Evolutionary conservation across 2,797 vertebrate genomes (phyloP), one percentile per base, ranked within the genome.

Genomic region (Rhinella marina): DNA sequence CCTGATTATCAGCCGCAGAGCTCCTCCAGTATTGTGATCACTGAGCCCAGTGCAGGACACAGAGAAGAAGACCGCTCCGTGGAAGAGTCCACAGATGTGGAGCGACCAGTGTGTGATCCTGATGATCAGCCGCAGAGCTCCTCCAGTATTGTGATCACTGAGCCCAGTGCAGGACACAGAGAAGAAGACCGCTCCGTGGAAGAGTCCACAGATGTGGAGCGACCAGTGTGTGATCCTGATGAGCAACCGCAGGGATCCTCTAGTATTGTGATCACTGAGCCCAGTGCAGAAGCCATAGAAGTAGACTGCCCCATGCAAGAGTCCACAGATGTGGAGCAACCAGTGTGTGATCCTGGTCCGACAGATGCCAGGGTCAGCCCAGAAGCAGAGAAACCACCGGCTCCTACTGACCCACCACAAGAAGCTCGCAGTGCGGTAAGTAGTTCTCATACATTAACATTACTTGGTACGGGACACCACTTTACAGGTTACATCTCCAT

Each of bases 361-460:
- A 6, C 52, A 54, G 3, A 62, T 23, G 21, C 61, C 23, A 62
- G 4, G 23, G 57, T 50, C 6, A 41, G 19, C 23, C 19, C 48
- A 27, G 72, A 68, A 50, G 61, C 54, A 12, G 86, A 57, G 48
- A 70, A 56, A 57, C 59, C 25, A 25, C 11, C 2, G 32, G 73
- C 19, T n/a, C 17, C 64, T 4, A 19, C 57, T 17, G 19, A 68
- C 21, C 21, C 66, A 56, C 19, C 3, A 14, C 76, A 29, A 57
- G 75, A 54, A 25, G 7, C 56, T 4, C n/a, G 17, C 8, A 54
- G 23, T 32, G 75, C 0, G 19, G 86, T 87, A 87, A 87, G 79
- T 27, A 50, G 41, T 50, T 23, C 7, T 16, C 0, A 21, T 27
- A 56, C 29, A 68, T 23, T 48, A 41, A 25, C 29, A 16, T 41